phyloP scores from a whole-genome alignment of 2,113 vertebrate species.

The Phoenicopterus ruber region DNA sequence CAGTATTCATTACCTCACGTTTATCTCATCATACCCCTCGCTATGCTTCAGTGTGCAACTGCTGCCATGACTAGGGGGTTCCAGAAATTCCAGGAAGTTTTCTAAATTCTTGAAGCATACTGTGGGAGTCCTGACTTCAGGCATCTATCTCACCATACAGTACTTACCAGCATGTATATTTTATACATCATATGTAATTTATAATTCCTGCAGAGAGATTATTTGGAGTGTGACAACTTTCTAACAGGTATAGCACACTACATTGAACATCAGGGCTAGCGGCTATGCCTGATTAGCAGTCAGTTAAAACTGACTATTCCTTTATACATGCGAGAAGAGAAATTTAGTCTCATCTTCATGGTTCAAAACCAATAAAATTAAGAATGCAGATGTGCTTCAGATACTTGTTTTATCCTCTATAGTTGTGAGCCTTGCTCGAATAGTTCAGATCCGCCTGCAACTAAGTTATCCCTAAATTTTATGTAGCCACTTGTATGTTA shows the following conservation, averaged over 20 bases:
- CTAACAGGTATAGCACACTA: neutral
- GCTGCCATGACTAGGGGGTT: neutral
- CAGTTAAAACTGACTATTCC: neutral
- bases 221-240: neutral
- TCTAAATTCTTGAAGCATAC: neutral
- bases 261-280: neutral
- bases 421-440: neutral
- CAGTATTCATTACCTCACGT: neutral
- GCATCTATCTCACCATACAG: neutral
- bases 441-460: neutral
- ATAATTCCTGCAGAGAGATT: neutral
- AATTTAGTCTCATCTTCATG: neutral
- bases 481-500: neutral
- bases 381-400: neutral
- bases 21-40: neutral
- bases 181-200: neutral
- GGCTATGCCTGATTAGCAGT: neutral
- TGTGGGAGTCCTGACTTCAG: neutral
- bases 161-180: neutral
- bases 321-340: neutral
- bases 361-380: neutral
- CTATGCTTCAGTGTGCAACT: neutral
- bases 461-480: neutral
- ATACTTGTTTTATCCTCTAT: neutral
- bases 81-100: slow-evolving; percentile 38